Evolutionary conservation across 2,888 invertebrate species (phyloP), one percentile per base, ranked within the genome.

Genomic region (Seira ritae): DNA sequence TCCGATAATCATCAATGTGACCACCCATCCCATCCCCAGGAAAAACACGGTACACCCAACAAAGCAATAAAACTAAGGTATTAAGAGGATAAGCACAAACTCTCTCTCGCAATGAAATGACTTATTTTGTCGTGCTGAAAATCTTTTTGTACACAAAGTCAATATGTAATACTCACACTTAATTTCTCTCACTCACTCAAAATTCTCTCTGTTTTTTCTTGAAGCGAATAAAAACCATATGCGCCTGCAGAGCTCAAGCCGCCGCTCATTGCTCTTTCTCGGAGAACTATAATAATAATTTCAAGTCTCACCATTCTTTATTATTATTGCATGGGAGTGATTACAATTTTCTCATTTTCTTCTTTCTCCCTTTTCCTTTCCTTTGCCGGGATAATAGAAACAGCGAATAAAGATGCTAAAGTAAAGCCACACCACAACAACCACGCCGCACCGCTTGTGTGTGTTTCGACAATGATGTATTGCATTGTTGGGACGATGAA

Each of bases 11-110:
- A 85, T 77, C 70, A 76, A 81, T 85, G 37, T 69, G 84, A 84
- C 85, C 86, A 87, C 85, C 86, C 87, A 86, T 81, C 85, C 86
- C 87, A 86, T 84, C 86, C 87, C 73, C 83, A 84, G 84, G 55
- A 75, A 79, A 70, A 75, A 46, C 46, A 37, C 70, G 17, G 77
- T 80, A 73, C 84, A 76, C 80, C 77, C 50, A 31, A 78, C 15
- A 24, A 73, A 69, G 42, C 42, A 42, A 42, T 42, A 42, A 42
- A 42, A 12, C n/a, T 8, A 12, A 42, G 42, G 42, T 12, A 42
- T 42, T 42, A 42, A 42, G 42, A 42, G 42, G 42, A 42, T 42
- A 42, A 8, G 12, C 42, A 12, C 42, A 8, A 42, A 42, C 42
- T 8, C n/a, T n/a, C n/a, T n/a, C n/a, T n/a, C n/a, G n/a, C n/a